Percentiles rank a stretch among this genome's conserved stretches.
Evolutionary conservation across 2,797 vertebrate genomes (phyloP).

Genomic region (Aselliscus stoliczkanus): DNA sequence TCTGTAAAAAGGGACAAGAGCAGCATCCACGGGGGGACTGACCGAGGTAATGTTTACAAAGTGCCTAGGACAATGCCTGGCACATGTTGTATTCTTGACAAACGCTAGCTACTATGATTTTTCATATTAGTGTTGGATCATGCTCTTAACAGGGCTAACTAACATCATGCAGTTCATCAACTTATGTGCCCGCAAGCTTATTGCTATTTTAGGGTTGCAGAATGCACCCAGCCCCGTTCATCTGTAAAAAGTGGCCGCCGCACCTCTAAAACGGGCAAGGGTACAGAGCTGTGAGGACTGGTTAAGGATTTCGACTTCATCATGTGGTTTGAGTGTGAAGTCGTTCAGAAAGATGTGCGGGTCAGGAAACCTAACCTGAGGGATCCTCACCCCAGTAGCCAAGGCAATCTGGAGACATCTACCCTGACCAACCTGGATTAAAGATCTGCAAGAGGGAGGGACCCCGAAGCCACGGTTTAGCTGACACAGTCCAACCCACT

Average conservation of each 20-base stretch:
- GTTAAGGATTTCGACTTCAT: background rate
- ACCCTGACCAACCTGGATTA: constrained; percentile 30
- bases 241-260: background rate
- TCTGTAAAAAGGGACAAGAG: background rate
- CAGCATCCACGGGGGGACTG: background rate
- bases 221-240: background rate
- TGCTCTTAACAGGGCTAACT: background rate
- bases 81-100: background rate
- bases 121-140: background rate
- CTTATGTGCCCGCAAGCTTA: background rate
- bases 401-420: background rate
- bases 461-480: constrained; percentile 26
- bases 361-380: background rate
- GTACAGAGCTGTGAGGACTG: background rate
- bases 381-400: background rate
- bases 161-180: background rate
- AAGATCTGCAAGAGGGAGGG: constrained; percentile 2
- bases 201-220: background rate
- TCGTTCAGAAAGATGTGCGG: background rate
- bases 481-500: constrained; percentile 46
- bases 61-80: background rate
- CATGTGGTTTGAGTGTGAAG: background rate
- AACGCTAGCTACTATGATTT: background rate
- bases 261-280: background rate
- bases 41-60: background rate